These are phyloP conservation scores for Hycleus cichorii DNA, from an alignment of 1,140 invertebrate species.

Conservation along the genomic window DNA sequence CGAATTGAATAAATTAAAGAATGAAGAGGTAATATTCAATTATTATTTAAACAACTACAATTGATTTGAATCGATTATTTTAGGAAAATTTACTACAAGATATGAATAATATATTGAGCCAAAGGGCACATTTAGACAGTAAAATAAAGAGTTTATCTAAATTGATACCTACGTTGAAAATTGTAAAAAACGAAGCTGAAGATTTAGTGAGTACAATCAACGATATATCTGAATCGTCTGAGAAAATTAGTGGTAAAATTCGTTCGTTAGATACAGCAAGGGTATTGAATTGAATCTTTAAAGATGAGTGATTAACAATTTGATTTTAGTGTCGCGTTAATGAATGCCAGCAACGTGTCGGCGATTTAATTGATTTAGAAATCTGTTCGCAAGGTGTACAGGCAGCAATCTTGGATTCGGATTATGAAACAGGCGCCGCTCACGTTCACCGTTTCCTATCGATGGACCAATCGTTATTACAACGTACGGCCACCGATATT, in stretches of 20 bases:
- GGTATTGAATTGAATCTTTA: conserved; percentile 45
- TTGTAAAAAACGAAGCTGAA: conserved; percentile 63
- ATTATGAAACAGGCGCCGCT: conserved; percentile 87
- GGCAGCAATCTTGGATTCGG: conserved; percentile 82
- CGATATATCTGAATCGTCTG: conserved; percentile 82
- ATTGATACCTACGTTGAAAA: conserved; percentile 59
- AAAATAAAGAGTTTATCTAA: conserved; percentile 57
- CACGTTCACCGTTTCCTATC: conserved; percentile 92
- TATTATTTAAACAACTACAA: neutral
- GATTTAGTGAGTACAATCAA: conserved; percentile 75
- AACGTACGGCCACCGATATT: conserved; percentile 41
- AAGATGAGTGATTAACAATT: neutral
- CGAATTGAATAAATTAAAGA: conserved; percentile 31
- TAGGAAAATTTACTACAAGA: conserved; percentile 53
- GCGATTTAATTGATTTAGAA: conserved; percentile 93
- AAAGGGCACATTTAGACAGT: conserved; percentile 55
- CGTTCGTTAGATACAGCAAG: conserved; percentile 88
- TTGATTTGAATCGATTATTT: conserved; percentile 4
- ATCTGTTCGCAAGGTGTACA: conserved; percentile 93
- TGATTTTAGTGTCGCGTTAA: conserved; percentile 73
- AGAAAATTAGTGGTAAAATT: conserved; percentile 95
- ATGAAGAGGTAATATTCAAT: conserved; percentile 28
- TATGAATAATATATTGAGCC: conserved; percentile 52
- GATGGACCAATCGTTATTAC: conserved; percentile 86
- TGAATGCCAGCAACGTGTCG: conserved; percentile 89